Evolutionary conservation across 1,140 invertebrate species (phyloP).

Genomic region (Leptopilina boulardi): DNA sequence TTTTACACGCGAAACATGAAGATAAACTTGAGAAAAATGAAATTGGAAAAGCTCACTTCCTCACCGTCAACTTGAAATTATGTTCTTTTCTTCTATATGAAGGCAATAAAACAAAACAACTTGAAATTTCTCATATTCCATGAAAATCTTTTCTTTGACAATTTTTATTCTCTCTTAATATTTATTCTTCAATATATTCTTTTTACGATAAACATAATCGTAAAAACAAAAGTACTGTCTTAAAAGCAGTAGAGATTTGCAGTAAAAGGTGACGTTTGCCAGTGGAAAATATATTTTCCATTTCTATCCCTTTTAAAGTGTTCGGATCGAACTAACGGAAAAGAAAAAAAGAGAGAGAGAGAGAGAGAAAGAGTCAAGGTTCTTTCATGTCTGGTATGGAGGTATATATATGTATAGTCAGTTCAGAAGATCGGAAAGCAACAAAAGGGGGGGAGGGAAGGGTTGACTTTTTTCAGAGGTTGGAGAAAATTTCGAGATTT

Average conservation of each 20-base stretch:
- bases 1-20: background rate
- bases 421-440: conserved; percentile 23
- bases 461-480: background rate
- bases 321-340: background rate
- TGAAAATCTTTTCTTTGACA: conserved; percentile 48
- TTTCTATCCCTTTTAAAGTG: conserved; percentile 12
- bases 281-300: conserved; percentile 19
- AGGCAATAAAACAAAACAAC: conserved; percentile 3
- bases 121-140: conserved; percentile 29
- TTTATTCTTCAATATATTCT: background rate
- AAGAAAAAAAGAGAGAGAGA: too few species aligned
- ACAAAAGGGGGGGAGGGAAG: conserved; percentile 7
- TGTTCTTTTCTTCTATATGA: background rate
- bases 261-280: conserved; percentile 16
- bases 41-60: background rate
- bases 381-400: background rate
- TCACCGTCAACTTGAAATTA: background rate
- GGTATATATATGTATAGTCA: background rate
- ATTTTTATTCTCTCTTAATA: conserved; percentile 37
- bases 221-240: background rate
- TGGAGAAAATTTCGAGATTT: conserved; percentile 21
- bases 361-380: too few species aligned
- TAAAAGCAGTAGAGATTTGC: background rate
- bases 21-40: conserved; percentile 7
- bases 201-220: conserved; percentile 10